Percentiles rank a stretch among this genome's conserved stretches.
phyloP scores from a whole-genome alignment of 2,113 vertebrate genomes.

The Bos taurus region ARS-UCD2.0 NC_037330.1:73555501-73556000 shows the following conservation, averaged over 20 bases:
- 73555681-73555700: background rate
- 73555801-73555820: background rate
- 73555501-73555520: background rate
- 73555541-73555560: background rate
- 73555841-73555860: background rate
- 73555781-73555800: background rate
- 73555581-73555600: background rate
- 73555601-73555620: background rate
- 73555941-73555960: background rate
- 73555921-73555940: background rate
- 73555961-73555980: background rate
- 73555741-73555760: background rate
- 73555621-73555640: background rate
- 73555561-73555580: background rate
- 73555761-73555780: background rate
- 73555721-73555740: background rate
- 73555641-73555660: background rate
- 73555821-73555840: background rate
- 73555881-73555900: background rate
- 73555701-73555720: background rate
- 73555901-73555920: background rate
- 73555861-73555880: background rate
- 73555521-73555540: background rate
- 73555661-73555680: background rate
- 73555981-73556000: background rate